Conservation (phyloP, 2,888 invertebrate species). For the Cephus sareptanus region DNA sequence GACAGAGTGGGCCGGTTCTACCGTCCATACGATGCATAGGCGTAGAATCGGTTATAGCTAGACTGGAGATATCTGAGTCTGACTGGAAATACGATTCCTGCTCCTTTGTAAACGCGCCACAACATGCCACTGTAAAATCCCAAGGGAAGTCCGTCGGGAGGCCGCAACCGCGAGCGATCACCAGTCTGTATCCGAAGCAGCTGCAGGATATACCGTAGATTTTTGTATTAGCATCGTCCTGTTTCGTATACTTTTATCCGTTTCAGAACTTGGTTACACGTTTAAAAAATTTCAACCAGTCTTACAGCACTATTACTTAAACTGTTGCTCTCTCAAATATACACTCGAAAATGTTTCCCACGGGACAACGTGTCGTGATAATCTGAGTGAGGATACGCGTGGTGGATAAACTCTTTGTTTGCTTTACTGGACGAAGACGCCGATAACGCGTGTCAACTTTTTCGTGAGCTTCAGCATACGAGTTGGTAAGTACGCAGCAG, state of each 20-base stretch:
- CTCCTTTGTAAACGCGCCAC: not conserved
- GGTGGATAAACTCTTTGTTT: not conserved
- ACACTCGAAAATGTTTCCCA: not conserved
- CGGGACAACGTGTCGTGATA: not conserved
- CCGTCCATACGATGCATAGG: not conserved
- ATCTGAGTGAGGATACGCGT: not conserved
- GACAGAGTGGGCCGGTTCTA: not conserved
- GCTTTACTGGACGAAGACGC: not conserved
- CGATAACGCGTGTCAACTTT: not conserved
- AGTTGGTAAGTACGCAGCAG: not conserved
- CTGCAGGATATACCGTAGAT: not conserved
- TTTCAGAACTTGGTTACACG: not conserved
- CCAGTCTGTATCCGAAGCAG: not conserved
- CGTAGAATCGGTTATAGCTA: not conserved
- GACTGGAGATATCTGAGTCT: not conserved
- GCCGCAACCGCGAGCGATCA: not conserved
- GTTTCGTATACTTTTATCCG: not conserved
- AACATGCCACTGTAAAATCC: not conserved
- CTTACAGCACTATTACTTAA: not conserved
- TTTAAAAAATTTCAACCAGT: not conserved
- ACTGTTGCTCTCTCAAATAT: not conserved
- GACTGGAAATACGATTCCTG: conserved; percentile 1
- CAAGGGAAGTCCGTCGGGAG: not conserved
- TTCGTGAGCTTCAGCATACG: not conserved
- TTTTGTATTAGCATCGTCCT: not conserved